Evolutionary conservation across 2,888 invertebrate species (phyloP), one percentile per base, ranked within the genome.

Genomic region (Apomyelois bistriatella): DNA sequence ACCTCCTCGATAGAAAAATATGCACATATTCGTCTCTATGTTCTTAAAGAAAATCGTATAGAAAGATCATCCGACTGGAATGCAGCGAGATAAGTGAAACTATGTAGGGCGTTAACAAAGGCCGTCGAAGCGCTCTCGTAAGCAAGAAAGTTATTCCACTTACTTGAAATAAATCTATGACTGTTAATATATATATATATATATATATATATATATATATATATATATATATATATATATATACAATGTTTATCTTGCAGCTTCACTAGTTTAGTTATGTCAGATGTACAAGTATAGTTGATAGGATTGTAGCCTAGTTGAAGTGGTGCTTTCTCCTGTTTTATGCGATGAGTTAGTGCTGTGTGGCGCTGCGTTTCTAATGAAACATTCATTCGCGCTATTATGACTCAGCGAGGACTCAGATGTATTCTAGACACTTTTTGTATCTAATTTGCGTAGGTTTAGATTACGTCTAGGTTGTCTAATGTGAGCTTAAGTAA

Each of bases 11-110:
- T 50, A 32, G 38, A 50, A 50, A 50, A 38, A 46, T 46, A 46
- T 46, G 46, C 46, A 48, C 22, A 40, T 50, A 50, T 54, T 35
- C 49, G 37, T 52, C 17, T 46, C 48, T 8, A 52, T 43, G 51
- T 54, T 53, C 48, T 54, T 71, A 65, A 65, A 70, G 69, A 74
- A 70, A 68, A 72, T 68, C 65, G 66, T 72, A 69, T 63, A 62
- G 62, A 64, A 69, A 69, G 75, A 76, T 76, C 75, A 67, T 77
- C 83, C 82, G 78, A 68, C 75, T 80, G 78, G 82, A 84, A 85
- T 73, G 72, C 67, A 65, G 66, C 65, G 71, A 81, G 84, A 84
- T 85, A 81, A 73, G 76, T 72, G 69, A 72, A 74, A 74, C 72
- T 77, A 78, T 79, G 78, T 74, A 74, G 77, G 69, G 70, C 73